Conservation (phyloP, 2,888 invertebrate species). For the Villa cingulata region DNA sequence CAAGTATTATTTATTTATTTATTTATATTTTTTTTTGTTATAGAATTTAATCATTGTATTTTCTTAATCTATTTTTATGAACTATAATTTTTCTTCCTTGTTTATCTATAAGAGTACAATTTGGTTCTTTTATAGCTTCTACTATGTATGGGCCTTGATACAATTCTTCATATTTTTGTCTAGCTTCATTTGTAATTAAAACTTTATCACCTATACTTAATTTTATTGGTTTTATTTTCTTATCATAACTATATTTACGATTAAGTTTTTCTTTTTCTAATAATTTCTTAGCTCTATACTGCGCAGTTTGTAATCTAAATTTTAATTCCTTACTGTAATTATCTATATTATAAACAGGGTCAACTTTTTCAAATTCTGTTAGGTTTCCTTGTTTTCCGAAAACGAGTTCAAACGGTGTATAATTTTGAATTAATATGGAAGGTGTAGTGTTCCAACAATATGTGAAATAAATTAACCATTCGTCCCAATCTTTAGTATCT, state of each 20-base stretch:
- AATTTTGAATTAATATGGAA: conserved; percentile 1
- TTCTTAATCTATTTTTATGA: too few relatives aligned
- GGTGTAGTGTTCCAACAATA: conserved; percentile 10
- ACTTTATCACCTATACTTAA: too few relatives aligned
- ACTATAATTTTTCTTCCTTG: too few relatives aligned
- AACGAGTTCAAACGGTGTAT: conserved; percentile 9
- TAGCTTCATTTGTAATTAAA: too few relatives aligned
- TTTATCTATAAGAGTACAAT: too few relatives aligned
- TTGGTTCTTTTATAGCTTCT: too few relatives aligned
- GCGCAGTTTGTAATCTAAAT: not conserved
- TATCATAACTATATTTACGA: too few relatives aligned
- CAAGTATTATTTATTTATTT: too few relatives aligned
- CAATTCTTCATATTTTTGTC: too few relatives aligned
- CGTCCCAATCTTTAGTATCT: conserved; percentile 9
- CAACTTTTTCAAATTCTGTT: not conserved
- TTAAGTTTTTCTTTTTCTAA: not conserved
- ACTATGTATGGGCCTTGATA: too few relatives aligned
- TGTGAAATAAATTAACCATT: conserved; percentile 1
- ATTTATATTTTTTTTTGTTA: too few relatives aligned
- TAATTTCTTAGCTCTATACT: not conserved
- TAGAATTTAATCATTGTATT: too few relatives aligned
- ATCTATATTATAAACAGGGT: not conserved
- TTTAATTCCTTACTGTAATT: not conserved
- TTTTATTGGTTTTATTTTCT: not conserved
- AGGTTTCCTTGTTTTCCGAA: conserved; percentile 8